These are phyloP conservation scores for Zoanthus gigantus DNA, from an alignment of 92 coral and sea anemone genomes.

Conservation along the genomic window DNA sequence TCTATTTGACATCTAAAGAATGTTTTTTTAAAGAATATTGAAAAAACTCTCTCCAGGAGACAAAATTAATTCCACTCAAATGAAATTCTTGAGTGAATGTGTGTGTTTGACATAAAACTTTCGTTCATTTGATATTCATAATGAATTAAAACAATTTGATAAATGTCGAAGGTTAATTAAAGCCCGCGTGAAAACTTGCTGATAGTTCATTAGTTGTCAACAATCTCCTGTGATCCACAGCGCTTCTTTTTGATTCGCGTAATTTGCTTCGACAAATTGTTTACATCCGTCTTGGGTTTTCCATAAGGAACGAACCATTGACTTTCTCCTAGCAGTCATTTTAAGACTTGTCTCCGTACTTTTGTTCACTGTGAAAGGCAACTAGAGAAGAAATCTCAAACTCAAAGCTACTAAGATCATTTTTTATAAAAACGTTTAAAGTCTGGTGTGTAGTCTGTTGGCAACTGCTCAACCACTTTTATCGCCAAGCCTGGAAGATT, in stretches of 20 bases:
- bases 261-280: not conserved
- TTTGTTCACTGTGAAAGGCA: not conserved
- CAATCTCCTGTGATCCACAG: conserved; percentile 16
- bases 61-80: not conserved
- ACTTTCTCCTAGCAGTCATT: not conserved
- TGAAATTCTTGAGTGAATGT: not conserved
- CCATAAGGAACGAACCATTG: not conserved
- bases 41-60: not conserved
- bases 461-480: conserved; percentile 16
- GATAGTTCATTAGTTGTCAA: conserved; percentile 10
- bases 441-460: not conserved
- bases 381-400: not conserved
- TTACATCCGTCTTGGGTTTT: conserved; percentile 4
- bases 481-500: not conserved
- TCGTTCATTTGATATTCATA: not conserved
- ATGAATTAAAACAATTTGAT: not conserved
- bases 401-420: not conserved
- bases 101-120: not conserved
- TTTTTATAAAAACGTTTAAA: not conserved
- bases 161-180: not conserved
- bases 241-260: not conserved
- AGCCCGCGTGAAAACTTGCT: conserved; percentile 8
- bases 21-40: not conserved
- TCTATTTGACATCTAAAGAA: conserved; percentile 20
- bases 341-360: not conserved